Evolutionary conservation across 2,888 invertebrate species (phyloP), one percentile per base, ranked within the genome.

Genomic region (Meiosimyza platycephala): DNA sequence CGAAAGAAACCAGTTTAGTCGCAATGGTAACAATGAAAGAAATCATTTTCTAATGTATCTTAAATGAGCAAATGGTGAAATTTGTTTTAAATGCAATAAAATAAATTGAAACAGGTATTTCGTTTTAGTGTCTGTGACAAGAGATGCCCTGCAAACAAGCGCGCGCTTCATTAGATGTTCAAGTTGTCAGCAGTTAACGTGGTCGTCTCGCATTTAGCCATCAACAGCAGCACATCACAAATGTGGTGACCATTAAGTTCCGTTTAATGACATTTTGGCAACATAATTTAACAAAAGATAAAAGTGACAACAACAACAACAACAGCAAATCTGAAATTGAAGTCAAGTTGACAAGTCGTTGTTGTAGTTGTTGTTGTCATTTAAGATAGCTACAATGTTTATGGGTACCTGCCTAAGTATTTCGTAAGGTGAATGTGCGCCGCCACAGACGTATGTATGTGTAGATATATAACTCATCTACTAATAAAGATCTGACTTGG

Each of bases 181-280:
- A 11, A n/a, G 7, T 22, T 64, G 64, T 28, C 28, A 3, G 28
- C 28, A 22, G 22, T 3, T 28, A 28, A 28, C 4, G 28, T 50
- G 18, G 18, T 13, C 18, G 63, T 50, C 50, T 63, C 48, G 47
- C 63, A 50, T 47, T 47, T 18, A 4, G 47, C 15, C 40, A 47
- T 16, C 22, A 28, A 16, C 33, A 52, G n/a, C 54, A 7, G 15
- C 54, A 66, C 18, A 12, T n/a, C 57, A 12, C 12, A 22, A 57
- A 57, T 16, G 12, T 18, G n/a, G 57, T 28, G 18, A 57, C 18
- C 18, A 62, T 69, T 50, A 60, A 51, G 52, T 52, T 51, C 18
- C 60, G 60, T 52, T 69, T 69, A 62, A 60, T 54, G 69, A 51
- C 60, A 18, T 51, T 60, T 60, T 50, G 52, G 69, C 62, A 60